A percentile compares a stretch with the other conserved stretches of the same genome.
Conservation (phyloP, 2,113 vertebrate species). For the Carassius gibelio region DNA sequence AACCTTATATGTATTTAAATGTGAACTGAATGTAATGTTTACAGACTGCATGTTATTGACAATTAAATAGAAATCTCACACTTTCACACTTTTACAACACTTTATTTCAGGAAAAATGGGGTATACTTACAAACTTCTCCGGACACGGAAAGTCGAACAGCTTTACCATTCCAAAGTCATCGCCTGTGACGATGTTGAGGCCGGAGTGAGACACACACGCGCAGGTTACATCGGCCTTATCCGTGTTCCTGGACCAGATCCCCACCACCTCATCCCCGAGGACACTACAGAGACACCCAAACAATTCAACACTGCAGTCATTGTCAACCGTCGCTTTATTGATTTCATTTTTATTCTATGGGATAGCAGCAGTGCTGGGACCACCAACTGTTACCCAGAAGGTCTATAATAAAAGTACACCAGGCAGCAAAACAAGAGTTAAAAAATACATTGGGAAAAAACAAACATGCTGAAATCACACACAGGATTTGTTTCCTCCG, state of each 20-base stretch:
- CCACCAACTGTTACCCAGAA: background rate
- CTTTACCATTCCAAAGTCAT: constrained; percentile 99
- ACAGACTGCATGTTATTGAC: too few relatives aligned
- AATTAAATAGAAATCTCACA: too few relatives aligned
- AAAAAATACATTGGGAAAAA: background rate
- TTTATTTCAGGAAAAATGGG: background rate
- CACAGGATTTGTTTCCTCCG: background rate
- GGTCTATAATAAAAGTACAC: background rate
- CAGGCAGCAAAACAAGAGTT: background rate
- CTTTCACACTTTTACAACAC: background rate
- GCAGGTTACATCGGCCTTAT: constrained; percentile 94
- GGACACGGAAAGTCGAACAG: constrained; percentile 97
- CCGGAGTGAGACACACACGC: constrained; percentile 97
- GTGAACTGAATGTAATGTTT: background rate
- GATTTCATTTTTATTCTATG: background rate
- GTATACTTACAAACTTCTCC: constrained; percentile 95
- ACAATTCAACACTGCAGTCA: background rate
- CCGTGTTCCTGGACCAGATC: constrained; percentile 95
- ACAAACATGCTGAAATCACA: background rate
- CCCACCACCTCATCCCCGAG: constrained; percentile 94
- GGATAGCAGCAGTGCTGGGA: background rate
- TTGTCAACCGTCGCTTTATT: too few relatives aligned
- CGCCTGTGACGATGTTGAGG: constrained; percentile 93
- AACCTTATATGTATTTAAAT: too few relatives aligned
- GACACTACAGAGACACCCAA: constrained; percentile 76